Conservation (phyloP, 2,113 vertebrate genomes). For the Loxodonta africana region DNA sequence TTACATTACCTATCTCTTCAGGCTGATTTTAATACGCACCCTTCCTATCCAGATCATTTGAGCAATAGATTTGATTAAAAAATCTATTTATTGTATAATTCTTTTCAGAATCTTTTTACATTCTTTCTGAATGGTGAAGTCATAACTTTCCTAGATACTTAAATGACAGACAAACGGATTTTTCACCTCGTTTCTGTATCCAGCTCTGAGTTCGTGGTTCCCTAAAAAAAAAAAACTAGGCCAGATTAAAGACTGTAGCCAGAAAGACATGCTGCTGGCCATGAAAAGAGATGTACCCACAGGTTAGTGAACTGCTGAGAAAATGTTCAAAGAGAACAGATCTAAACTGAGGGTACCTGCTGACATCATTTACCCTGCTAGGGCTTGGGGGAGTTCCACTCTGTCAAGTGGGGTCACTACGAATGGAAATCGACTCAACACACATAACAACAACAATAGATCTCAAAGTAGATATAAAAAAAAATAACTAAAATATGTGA, state of each 20-base stretch:
- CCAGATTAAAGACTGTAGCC: background rate
- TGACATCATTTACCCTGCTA: background rate
- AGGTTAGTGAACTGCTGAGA: background rate
- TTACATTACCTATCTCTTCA: background rate
- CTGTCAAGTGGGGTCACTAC: too few relatives aligned
- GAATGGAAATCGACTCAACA: too few relatives aligned
- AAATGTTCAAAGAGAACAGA: slow-evolving; percentile 29
- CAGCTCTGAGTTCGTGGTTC: background rate
- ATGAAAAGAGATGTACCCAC: background rate
- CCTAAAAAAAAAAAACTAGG: background rate
- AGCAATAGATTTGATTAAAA: background rate
- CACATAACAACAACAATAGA: background rate
- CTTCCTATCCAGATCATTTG: background rate
- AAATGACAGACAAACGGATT: background rate
- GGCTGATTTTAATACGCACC: background rate
- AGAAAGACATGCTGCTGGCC: background rate
- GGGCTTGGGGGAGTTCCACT: too few relatives aligned
- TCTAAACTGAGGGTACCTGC: background rate
- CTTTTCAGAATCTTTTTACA: background rate
- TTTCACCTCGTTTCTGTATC: background rate
- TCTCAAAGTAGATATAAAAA: background rate
- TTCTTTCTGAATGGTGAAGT: background rate
- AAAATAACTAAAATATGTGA: background rate
- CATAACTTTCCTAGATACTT: slow-evolving; percentile 11
- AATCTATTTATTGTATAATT: background rate